phyloP scores from a whole-genome alignment of 2,113 vertebrate species.

The Ciconia boyciana region DNA sequence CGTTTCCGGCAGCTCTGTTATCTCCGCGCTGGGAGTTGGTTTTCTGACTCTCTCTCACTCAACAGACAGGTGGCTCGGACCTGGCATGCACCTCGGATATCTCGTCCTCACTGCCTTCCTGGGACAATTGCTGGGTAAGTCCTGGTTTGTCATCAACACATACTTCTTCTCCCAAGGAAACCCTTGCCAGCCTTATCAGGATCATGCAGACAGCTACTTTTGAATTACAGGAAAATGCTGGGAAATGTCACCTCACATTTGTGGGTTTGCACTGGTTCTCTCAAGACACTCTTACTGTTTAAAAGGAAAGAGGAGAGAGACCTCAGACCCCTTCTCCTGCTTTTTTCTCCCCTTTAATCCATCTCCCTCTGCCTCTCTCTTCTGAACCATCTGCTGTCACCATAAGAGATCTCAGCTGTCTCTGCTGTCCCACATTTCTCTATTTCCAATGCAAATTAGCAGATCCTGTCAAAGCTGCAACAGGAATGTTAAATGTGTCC shows the following conservation, averaged over 20 bases:
- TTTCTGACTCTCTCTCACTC: neutral
- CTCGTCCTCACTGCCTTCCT: neutral
- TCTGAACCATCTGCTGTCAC: neutral
- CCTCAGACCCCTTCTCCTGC: accelerated
- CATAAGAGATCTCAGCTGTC: neutral
- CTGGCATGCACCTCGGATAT: neutral
- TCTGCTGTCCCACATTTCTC: neutral
- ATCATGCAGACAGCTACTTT: accelerated
- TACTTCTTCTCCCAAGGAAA: no score
- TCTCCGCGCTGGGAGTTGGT: neutral
- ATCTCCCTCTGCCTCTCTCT: neutral
- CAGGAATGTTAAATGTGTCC: no score
- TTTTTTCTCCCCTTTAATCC: accelerated
- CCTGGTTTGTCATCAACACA: no score
- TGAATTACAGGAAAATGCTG: accelerated
- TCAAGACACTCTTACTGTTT: accelerated
- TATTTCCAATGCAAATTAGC: accelerated
- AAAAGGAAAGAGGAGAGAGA: no score
- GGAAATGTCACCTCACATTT: accelerated
- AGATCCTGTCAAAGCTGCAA: accelerated
- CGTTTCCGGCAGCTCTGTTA: neutral
- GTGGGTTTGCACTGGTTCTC: accelerated
- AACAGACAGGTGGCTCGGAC: neutral
- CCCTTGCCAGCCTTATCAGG: neutral
- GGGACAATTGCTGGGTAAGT: neutral